These are phyloP conservation scores for Byasa hedistus DNA, from an alignment of 2,888 invertebrate species.

Conservation along the genomic window DNA sequence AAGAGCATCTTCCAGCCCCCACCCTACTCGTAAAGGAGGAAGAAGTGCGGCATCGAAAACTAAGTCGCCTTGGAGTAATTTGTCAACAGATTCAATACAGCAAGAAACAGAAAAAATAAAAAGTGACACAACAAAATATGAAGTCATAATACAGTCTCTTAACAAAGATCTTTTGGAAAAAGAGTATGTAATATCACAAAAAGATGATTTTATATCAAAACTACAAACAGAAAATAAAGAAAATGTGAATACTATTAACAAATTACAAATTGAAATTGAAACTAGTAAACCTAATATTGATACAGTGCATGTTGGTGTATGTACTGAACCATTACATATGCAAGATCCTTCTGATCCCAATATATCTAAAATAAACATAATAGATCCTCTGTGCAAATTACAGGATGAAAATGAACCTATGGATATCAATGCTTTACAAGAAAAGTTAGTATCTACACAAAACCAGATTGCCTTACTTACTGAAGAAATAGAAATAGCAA, in stretches of 20 bases:
- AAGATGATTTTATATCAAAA: conserved; percentile 67
- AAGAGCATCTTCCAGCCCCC: conserved; percentile 56
- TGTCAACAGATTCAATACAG: conserved; percentile 61
- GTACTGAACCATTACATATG: conserved; percentile 42
- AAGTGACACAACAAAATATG: conserved; percentile 59
- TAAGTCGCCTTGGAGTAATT: conserved; percentile 72
- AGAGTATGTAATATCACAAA: conserved; percentile 65
- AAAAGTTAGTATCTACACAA: conserved; percentile 67
- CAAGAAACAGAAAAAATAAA: conserved; percentile 69
- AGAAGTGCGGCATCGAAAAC: conserved; percentile 64
- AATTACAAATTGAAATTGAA: conserved; percentile 38
- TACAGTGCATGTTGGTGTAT: conserved; percentile 50
- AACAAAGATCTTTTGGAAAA: conserved; percentile 75
- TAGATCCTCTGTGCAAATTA: neutral
- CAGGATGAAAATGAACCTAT: conserved; percentile 34
- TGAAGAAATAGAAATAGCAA: conserved; percentile 85
- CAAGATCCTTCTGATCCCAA: neutral
- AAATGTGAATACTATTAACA: conserved; percentile 41
- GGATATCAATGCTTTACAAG: conserved; percentile 51
- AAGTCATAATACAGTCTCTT: conserved; percentile 66
- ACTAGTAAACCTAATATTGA: conserved; percentile 33
- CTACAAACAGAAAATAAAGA: conserved; percentile 45
- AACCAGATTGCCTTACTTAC: conserved; percentile 78
- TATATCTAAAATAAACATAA: conserved; percentile 13
- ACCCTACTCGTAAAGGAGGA: conserved; percentile 64